Evolutionary conservation across 2,888 invertebrate genomes (phyloP), one percentile per base, ranked within the genome.

Genomic region (Calameuta idolon): DNA sequence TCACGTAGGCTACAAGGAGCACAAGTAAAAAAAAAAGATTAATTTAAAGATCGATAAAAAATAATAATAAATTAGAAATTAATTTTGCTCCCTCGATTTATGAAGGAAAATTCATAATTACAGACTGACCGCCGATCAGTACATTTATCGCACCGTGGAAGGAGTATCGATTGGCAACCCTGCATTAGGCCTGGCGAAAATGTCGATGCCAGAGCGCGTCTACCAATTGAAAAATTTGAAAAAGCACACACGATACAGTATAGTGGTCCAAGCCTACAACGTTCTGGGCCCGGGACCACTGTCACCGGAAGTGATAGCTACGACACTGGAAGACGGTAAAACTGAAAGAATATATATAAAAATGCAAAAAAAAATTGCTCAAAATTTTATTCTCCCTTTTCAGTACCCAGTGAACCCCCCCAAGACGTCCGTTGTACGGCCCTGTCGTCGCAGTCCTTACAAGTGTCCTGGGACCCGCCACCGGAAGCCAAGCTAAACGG

Each of bases 341-440:
- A 2, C 23, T 9, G 0, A 30, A 55, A 9, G 23, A 55, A 23
- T 37, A 55, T 23, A 55, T 55, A 55, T 9, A 2, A 23, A 55
- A 55, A 23, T 23, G 9, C 2, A 55, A 55, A 33, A 12, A 30
- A 9, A 0, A 71, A 30, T 31, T 12, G 69, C 2, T 12, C 11
- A 15, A 40, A 40, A 40, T 2, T 23, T 1, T 23, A 55, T 15
- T 23, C 5, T 9, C 55, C 1, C 3, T 81, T 89, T 90, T 3
- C 92, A 97, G 97, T 97, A 30, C 98, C 98, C 77, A 97, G 97
- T 88, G 94, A 95, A 76, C 96, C 97, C 33, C 97, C 97, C 4
- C 96, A 96, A 87, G 95, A 96, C 86, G 94, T 97, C 34, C 95
- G 95, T 83, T 97, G 97, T 91, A 95, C 95, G 78, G 96, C 97